These are phyloP conservation scores for Girardinichthys multiradiatus DNA, from an alignment of 2,113 vertebrate genomes.

Conservation along the genomic window DNA sequence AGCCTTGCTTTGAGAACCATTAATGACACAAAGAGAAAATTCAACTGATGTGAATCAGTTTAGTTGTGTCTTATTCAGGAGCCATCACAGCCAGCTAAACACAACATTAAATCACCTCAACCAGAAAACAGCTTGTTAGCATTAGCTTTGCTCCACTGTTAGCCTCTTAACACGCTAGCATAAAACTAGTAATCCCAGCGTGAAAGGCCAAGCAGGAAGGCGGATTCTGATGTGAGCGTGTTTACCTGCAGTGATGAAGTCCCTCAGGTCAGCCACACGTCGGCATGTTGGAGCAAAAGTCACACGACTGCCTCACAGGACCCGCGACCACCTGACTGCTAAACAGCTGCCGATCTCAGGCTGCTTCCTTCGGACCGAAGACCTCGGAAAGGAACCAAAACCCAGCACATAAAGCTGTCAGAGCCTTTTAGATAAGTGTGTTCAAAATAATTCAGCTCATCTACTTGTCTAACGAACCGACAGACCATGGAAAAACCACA, in stretches of 20 bases:
- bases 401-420: no score
- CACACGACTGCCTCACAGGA: not conserved
- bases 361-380: not conserved
- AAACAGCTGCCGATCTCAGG: not conserved
- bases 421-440: no score
- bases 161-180: not conserved
- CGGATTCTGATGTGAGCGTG: no score
- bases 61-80: no score
- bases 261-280: not conserved
- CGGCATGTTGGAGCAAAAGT: not conserved
- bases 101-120: not conserved
- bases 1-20: no score
- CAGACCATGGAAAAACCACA: no score
- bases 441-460: no score
- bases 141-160: not conserved
- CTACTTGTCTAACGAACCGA: no score
- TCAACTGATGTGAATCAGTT: no score
- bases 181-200: not conserved
- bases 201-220: no score
- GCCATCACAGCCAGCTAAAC: not conserved
- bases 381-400: no score
- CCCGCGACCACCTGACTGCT: not conserved
- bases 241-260: not conserved
- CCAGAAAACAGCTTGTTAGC: not conserved
- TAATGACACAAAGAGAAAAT: no score